Base-by-base conservation (phyloP, 2,113 vertebrate species). In the Osmerus mordax region DNA sequence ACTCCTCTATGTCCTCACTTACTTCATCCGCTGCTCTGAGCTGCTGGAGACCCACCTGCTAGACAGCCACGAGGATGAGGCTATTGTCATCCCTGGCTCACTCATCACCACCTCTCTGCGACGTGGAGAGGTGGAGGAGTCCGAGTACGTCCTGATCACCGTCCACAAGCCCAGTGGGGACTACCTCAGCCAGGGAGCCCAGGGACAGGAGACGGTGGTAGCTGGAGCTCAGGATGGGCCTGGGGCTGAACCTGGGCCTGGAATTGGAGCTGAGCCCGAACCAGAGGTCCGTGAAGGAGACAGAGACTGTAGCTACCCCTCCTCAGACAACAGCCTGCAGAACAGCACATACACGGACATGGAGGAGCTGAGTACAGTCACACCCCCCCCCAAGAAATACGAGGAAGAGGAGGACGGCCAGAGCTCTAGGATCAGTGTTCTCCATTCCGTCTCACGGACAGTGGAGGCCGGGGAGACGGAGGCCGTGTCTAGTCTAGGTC, bases 11-110 rank as follows among this genome's bases (percentile, higher is more conserved):
- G 93, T 99, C 74, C 96, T 99, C 61, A 98, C 98, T 53, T 99
- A 99, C 83, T 99, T 99, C 89, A 96, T 99, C 86, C 94, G 98
- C 85, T 99, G 97, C 84, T 99, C 98, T 1, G 98, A 99, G 78
- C 92, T 99, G 64, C 93, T 99, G 80, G 97, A 98, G 92, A 97
- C 95, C 0, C 95, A 96, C 88, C 92, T 97, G 75, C 85, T 96
- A 88, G 96, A 97, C 84, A 95, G 93, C 0, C 95, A 93, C 4
- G 96, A 98, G 79, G 96, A 98, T 28, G 96, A 97, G 87, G 95
- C 97, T 77, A 98, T 98, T 0, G 96, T 97, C 74, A 94, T 98
- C 92, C 96, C 95, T 2, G 97, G 96, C 60, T 97, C 97, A 3
- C 95, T 98, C 81, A 98, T 99, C 85, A 99, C 97, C 21, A 99